These are phyloP conservation scores for Galeopsomyia nigrocyanea DNA, from an alignment of 2,888 invertebrate species.

Conservation along the genomic window DNA sequence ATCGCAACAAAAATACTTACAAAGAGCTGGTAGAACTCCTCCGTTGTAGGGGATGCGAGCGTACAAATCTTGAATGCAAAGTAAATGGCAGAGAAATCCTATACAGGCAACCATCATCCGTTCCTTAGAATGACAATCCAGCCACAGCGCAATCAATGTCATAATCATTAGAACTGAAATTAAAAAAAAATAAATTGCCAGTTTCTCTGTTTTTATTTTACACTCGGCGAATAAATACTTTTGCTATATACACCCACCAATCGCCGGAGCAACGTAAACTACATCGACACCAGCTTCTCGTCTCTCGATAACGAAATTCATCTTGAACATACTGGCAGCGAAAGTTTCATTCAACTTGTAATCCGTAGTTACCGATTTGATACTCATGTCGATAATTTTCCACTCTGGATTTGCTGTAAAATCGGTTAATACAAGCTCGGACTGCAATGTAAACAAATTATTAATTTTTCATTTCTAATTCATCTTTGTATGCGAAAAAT, in stretches of 20 bases:
- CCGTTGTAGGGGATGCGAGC: constrained; percentile 74
- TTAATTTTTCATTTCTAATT: no score
- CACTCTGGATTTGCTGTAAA: constrained; percentile 70
- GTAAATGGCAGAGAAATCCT: constrained; percentile 74
- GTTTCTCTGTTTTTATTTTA: background rate
- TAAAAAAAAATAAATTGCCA: background rate
- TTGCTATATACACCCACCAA: constrained; percentile 65
- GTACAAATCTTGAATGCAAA: constrained; percentile 72
- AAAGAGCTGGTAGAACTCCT: constrained; percentile 47
- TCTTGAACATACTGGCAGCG: background rate
- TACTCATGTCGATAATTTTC: constrained; percentile 69
- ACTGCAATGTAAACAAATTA: constrained; percentile 28
- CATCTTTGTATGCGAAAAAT: background rate
- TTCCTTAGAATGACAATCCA: constrained; percentile 73
- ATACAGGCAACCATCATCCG: constrained; percentile 72
- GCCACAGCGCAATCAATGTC: constrained; percentile 72
- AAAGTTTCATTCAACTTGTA: constrained; percentile 21
- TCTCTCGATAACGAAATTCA: constrained; percentile 68
- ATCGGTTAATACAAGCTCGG: constrained; percentile 7
- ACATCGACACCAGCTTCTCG: constrained; percentile 73
- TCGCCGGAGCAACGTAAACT: constrained; percentile 73
- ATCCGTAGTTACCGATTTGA: background rate
- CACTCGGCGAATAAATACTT: background rate
- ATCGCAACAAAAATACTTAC: constrained; percentile 47
- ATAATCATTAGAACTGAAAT: constrained; percentile 73